Conservation (phyloP, 2,113 vertebrate species). For the Chamaea fasciata region DNA sequence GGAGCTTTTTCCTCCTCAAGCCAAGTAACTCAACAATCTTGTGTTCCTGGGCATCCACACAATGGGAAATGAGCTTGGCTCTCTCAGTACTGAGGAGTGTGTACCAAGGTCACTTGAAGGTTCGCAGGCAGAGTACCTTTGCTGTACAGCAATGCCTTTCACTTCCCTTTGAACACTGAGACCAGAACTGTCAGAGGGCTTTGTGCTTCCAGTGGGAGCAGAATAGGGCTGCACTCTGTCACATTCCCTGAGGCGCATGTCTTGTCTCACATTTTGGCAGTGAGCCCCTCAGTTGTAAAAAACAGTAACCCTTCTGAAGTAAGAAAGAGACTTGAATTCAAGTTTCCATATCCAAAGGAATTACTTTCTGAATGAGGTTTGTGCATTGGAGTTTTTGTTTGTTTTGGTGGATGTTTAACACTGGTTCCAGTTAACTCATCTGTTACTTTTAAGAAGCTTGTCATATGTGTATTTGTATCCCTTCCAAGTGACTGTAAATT, state of each 20-base stretch:
- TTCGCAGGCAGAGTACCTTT: neutral
- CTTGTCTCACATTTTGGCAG: neutral
- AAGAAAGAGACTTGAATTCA: neutral
- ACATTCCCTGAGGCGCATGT: neutral
- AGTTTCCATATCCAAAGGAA: neutral
- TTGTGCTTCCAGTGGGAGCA: neutral
- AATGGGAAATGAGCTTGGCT: neutral
- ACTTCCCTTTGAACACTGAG: neutral
- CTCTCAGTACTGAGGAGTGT: neutral
- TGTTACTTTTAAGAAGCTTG: neutral
- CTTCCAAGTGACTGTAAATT: neutral
- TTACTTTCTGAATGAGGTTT: neutral
- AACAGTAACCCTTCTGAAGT: neutral
- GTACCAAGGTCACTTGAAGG: neutral
- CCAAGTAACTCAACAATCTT: neutral
- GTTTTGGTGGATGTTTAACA: neutral
- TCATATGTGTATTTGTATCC: neutral
- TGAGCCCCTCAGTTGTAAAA: neutral
- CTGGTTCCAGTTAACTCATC: neutral
- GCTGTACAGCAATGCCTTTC: neutral
- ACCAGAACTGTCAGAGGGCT: neutral
- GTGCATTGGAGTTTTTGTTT: neutral
- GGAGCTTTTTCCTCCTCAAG: neutral
- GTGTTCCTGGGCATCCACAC: neutral
- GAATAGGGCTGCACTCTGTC: neutral